phyloP scores from a whole-genome alignment of 2,797 vertebrate species.

The Notamacropus eugenii region DNA sequence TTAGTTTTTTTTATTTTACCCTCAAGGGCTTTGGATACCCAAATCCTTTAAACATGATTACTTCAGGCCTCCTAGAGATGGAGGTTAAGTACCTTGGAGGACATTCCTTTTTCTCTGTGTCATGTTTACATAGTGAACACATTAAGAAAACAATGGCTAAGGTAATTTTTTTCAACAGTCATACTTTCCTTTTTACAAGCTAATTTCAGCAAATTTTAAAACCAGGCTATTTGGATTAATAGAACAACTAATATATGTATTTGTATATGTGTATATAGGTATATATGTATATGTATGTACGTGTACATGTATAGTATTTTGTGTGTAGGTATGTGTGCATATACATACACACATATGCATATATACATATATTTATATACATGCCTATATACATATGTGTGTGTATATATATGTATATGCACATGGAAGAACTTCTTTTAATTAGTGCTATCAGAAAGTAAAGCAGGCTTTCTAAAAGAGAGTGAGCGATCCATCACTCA shows the following conservation, averaged over 20 bases:
- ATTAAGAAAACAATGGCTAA: constrained; percentile 21
- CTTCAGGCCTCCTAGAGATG: background rate
- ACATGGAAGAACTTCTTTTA: background rate
- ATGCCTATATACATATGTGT: no score
- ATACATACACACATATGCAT: no score
- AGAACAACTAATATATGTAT: background rate
- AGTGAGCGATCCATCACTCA: background rate
- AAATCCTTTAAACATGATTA: background rate
- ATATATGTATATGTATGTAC: no score
- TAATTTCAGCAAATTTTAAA: constrained; percentile 53
- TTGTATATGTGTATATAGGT: no score
- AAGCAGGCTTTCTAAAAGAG: background rate
- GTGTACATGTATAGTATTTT: no score
- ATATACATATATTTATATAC: no score
- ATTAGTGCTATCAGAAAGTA: background rate
- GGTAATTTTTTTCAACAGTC: constrained; percentile 20
- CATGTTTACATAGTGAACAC: constrained; percentile 24
- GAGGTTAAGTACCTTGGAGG: background rate
- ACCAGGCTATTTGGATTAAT: constrained; percentile 47
- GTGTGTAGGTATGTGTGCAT: no score
- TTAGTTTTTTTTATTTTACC: background rate
- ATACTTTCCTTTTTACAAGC: constrained; percentile 38
- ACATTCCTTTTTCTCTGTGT: background rate
- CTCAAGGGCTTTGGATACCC: background rate
- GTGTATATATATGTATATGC: no score